Evolutionary conservation across 92 coral and sea anemone species (phyloP).

Genomic region (Anthopleura xanthogrammica): DNA sequence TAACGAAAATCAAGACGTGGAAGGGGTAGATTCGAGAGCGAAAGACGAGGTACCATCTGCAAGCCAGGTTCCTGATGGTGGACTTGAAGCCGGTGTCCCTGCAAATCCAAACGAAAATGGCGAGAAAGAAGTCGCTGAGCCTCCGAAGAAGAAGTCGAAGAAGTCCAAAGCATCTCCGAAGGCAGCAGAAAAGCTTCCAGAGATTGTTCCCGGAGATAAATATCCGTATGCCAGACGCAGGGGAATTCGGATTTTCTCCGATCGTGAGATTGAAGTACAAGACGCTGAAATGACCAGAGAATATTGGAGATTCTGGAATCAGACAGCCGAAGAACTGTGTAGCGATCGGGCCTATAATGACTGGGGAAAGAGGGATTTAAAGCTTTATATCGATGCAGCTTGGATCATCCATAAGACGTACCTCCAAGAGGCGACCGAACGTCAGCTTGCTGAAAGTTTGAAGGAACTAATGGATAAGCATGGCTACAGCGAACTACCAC

Average conservation of each 20-base stretch:
- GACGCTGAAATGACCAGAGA: slow-evolving; percentile 97
- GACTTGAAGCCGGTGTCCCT: slow-evolving; percentile 29
- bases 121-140: slow-evolving; percentile 51
- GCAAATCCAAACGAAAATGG: slow-evolving; percentile 28
- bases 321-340: slow-evolving; percentile 95
- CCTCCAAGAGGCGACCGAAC: slow-evolving; percentile 83
- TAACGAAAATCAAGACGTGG: slow-evolving; percentile 7
- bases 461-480: slow-evolving; percentile 80
- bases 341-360: slow-evolving; percentile 99
- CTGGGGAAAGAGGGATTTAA: slow-evolving; percentile 98
- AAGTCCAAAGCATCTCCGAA: slow-evolving; percentile 36
- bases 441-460: slow-evolving; percentile 72
- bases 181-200: slow-evolving; percentile 24
- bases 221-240: slow-evolving; percentile 87
- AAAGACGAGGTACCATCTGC: slow-evolving; percentile 32
- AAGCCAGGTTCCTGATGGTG: slow-evolving; percentile 7
- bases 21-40: slow-evolving; percentile 20
- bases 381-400: slow-evolving; percentile 96
- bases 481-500: slow-evolving; percentile 83
- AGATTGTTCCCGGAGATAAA: slow-evolving; percentile 55
- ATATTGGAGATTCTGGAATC: slow-evolving; percentile 98
- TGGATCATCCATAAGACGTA: slow-evolving; percentile 97
- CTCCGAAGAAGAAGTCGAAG: slow-evolving; percentile 27
- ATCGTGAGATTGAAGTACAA: slow-evolving; percentile 94
- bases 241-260: slow-evolving; percentile 93